phyloP scores from a whole-genome alignment of 92 coral and sea anemone genomes.

The Phenganax subtilis region DNA sequence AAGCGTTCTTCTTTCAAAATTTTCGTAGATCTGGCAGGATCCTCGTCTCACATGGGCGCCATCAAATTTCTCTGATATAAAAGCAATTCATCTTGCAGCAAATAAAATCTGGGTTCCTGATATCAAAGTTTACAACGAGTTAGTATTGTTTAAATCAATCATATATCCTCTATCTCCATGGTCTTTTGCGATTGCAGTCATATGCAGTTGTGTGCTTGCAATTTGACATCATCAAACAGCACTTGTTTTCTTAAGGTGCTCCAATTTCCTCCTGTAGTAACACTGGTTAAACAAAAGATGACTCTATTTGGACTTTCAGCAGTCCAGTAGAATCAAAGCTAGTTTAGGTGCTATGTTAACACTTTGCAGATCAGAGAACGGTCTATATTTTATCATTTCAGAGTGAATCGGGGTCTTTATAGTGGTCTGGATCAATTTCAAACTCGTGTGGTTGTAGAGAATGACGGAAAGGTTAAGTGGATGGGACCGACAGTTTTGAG shows the following conservation, averaged over 20 bases:
- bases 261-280: too few relatives aligned
- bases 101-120: constrained; percentile 28
- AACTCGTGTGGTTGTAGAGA: constrained; percentile 19
- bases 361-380: too few relatives aligned
- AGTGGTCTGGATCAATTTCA: constrained; percentile 33
- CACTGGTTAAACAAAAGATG: too few relatives aligned
- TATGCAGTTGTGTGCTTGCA: too few relatives aligned
- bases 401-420: constrained; percentile 15
- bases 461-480: constrained; percentile 17
- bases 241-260: too few relatives aligned
- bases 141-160: not conserved
- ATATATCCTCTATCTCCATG: not conserved
- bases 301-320: too few relatives aligned
- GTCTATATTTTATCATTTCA: not conserved
- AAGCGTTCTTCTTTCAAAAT: not conserved
- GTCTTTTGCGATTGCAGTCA: not conserved
- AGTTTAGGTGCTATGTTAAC: too few relatives aligned
- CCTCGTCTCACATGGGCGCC: constrained; percentile 29
- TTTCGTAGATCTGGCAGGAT: constrained; percentile 25
- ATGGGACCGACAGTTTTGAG: constrained; percentile 29
- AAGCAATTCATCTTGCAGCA: not conserved
- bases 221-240: too few relatives aligned
- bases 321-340: too few relatives aligned
- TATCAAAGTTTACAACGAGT: constrained; percentile 40
- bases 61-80: constrained; percentile 5